Percentiles rank a stretch among this genome's conserved stretches.
Evolutionary conservation across 92 coral and sea anemone species (phyloP).

Genomic region (Parazoanthus darwini): DNA sequence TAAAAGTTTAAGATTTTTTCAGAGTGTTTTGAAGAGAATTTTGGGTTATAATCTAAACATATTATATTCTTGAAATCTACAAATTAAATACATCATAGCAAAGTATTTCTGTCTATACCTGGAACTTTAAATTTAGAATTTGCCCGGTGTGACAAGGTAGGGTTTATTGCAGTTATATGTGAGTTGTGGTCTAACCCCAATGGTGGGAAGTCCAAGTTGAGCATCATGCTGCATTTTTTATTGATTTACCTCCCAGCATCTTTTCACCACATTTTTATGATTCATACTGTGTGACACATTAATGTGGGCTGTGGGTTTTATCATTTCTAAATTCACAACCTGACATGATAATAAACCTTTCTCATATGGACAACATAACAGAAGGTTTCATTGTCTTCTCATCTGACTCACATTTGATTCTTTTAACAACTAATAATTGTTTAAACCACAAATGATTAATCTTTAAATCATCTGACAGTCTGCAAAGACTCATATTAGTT

Average conservation of each 20-base stretch:
- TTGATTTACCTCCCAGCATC: conserved; percentile 6
- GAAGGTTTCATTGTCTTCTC: conserved; percentile 5
- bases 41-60: background rate
- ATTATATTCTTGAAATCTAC: too few species aligned
- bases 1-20: background rate
- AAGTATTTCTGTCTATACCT: background rate
- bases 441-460: too few species aligned
- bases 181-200: background rate
- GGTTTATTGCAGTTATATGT: background rate
- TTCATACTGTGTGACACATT: conserved; percentile 6
- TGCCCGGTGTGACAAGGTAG: conserved; percentile 7
- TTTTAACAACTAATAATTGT: background rate
- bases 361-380: background rate
- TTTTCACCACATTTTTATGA: background rate
- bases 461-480: too few species aligned
- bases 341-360: background rate
- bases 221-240: background rate
- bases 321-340: conserved; percentile 11
- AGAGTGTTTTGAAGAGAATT: background rate
- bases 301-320: conserved; percentile 4
- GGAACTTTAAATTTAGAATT: background rate
- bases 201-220: background rate
- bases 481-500: background rate
- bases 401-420: background rate
- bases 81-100: background rate